A percentile compares a stretch with the other conserved stretches of the same genome.
Evolutionary conservation across 2,113 vertebrate species (phyloP).

Genomic region (Aphelocoma coerulescens): DNA sequence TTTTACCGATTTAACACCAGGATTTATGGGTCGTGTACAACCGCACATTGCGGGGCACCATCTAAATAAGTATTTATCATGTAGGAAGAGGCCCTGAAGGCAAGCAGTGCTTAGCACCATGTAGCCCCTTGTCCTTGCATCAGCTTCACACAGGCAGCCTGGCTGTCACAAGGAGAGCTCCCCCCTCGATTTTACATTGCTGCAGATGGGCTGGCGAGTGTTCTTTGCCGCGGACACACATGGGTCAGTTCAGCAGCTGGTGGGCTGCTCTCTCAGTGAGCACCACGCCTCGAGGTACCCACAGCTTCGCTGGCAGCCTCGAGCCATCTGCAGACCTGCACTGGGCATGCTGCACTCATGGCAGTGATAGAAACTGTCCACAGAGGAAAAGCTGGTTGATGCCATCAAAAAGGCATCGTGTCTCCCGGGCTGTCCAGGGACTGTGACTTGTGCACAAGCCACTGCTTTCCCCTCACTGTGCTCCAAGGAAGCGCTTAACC

Average conservation of each 20-base stretch:
- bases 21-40: slow-evolving; percentile 50
- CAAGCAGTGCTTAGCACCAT: background rate
- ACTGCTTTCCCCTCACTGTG: background rate
- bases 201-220: accelerated
- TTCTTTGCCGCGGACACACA: background rate
- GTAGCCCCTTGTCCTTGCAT: background rate
- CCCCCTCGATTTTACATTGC: background rate
- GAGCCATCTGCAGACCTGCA: background rate
- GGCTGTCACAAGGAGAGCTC: background rate
- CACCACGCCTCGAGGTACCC: accelerated
- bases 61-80: slow-evolving; percentile 49
- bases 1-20: slow-evolving; percentile 46
- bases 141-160: background rate
- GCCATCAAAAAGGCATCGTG: accelerated
- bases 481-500: background rate
- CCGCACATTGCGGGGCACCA: background rate
- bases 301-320: background rate
- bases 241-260: background rate
- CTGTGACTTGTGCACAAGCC: background rate
- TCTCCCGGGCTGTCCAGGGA: background rate
- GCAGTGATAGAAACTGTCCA: background rate
- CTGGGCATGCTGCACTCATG: accelerated
- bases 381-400: background rate
- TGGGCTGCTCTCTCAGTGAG: background rate
- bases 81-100: slow-evolving; percentile 11